Evolutionary conservation across 64 coral and sea anemone species (phyloP).

Genomic region (Montipora sp.): DNA sequence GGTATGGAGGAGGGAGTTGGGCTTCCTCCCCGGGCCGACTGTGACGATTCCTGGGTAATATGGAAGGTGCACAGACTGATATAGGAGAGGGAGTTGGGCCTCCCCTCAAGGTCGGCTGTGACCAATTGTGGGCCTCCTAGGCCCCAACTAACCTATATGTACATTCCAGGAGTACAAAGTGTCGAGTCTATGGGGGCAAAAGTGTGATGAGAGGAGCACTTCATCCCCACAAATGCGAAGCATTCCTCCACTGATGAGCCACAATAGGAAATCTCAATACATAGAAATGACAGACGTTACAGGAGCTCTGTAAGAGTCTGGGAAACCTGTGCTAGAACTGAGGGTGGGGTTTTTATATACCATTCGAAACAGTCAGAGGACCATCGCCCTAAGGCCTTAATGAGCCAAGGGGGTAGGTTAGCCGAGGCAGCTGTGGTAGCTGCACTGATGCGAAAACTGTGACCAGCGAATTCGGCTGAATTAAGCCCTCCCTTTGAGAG

Average conservation of each 20-base stretch:
- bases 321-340: not conserved
- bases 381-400: conserved; percentile 45
- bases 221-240: not conserved
- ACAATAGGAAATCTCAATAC: too few relatives aligned
- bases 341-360: not conserved
- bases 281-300: not conserved
- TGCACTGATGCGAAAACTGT: conserved; percentile 29
- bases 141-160: too few relatives aligned
- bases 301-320: not conserved
- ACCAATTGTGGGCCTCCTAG: too few relatives aligned
- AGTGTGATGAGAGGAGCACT: too few relatives aligned
- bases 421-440: conserved; percentile 3
- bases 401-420: conserved; percentile 36
- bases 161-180: too few relatives aligned
- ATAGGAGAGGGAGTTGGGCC: too few relatives aligned
- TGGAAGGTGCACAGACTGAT: too few relatives aligned
- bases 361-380: conserved; percentile 52
- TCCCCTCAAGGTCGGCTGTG: too few relatives aligned
- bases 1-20: too few relatives aligned
- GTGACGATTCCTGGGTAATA: too few relatives aligned
- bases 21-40: too few relatives aligned
- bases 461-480: conserved; percentile 33
- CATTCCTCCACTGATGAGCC: not conserved
- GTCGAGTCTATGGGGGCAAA: too few relatives aligned
- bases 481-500: not conserved